Conservation (phyloP, 2,888 invertebrate species). For the Microplitis deprimator region DNA sequence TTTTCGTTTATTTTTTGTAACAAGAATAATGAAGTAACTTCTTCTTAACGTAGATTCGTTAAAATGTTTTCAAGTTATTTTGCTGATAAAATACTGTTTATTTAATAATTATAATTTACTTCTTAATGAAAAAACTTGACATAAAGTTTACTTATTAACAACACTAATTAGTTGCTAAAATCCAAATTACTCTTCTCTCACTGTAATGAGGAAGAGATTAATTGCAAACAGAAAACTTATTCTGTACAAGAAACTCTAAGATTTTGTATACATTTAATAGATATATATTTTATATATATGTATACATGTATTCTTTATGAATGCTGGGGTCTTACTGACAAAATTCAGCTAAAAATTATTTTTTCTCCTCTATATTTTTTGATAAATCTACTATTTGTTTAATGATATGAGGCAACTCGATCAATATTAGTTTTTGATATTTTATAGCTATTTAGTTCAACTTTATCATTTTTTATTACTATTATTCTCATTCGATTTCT, state of each 20-base stretch:
- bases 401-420: not conserved
- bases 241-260: not conserved
- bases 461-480: not conserved
- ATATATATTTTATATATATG: not conserved
- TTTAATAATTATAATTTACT: conserved; percentile 1
- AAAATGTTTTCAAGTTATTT: not conserved
- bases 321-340: not conserved
- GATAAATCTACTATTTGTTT: not conserved
- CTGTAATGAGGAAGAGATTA: not conserved
- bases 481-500: not conserved
- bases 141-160: not conserved
- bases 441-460: not conserved
- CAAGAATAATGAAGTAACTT: not conserved
- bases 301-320: not conserved
- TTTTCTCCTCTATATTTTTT: not conserved
- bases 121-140: conserved; percentile 1
- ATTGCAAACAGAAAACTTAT: not conserved
- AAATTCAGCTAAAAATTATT: not conserved
- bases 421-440: not conserved
- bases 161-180: conserved; percentile 1
- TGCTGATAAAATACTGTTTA: conserved; percentile 1
- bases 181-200: not conserved
- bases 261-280: not conserved
- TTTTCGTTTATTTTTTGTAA: not conserved
- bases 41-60: not conserved